Conservation (phyloP, 2,113 vertebrate species). For the Actenoides lindsayi region DNA sequence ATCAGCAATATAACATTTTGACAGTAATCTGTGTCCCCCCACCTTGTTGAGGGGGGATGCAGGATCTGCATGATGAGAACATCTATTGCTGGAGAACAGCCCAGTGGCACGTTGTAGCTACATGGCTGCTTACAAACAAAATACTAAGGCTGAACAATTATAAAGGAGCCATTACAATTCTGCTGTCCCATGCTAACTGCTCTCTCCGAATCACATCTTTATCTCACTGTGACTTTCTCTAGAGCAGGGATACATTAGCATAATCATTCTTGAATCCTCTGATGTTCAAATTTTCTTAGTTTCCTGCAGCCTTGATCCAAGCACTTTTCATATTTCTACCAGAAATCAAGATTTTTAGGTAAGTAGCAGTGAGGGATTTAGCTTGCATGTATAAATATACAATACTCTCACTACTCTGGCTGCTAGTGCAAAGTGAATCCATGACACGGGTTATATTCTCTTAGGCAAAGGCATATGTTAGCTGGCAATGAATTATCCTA, state of each 20-base stretch:
- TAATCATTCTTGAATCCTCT: not conserved
- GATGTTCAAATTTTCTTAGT: slow-evolving; percentile 2
- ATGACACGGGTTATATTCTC: not conserved
- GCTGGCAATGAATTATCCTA: not conserved
- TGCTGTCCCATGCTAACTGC: not conserved
- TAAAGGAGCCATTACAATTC: not conserved
- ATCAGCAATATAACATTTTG: not conserved
- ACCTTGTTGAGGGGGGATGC: not conserved
- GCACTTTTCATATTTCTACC: slow-evolving; percentile 21
- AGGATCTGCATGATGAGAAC: not conserved
- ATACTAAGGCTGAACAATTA: not conserved
- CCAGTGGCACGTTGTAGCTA: not conserved
- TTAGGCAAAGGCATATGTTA: not conserved
- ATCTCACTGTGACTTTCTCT: not conserved
- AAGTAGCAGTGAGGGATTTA: not conserved
- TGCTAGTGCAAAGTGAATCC: not conserved
- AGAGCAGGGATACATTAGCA: not conserved
- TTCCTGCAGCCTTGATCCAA: slow-evolving; percentile 11
- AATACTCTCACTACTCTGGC: not conserved
- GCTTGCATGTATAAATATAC: slow-evolving; percentile 18
- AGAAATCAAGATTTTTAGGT: not conserved
- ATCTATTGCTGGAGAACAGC: not conserved
- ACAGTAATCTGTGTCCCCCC: not conserved
- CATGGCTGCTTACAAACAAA: not conserved
- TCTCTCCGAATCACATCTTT: not conserved